Conservation (phyloP, 2,888 invertebrate species). For the Drosophila meridionalis region DNA sequence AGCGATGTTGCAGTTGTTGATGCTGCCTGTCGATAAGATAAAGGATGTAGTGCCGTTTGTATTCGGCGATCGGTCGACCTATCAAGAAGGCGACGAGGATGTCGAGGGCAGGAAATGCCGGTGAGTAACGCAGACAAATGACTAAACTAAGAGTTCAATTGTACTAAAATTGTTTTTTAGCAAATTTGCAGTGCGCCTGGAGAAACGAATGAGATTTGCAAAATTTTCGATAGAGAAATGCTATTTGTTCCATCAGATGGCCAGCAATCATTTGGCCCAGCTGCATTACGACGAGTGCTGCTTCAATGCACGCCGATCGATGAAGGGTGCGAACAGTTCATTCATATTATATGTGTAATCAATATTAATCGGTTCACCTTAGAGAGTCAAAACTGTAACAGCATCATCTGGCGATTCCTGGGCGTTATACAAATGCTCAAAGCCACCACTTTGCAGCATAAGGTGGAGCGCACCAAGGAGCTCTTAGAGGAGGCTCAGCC, state of each 20-base stretch:
- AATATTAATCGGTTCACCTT: background rate
- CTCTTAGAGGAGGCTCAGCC: constrained; percentile 49
- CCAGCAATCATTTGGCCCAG: constrained; percentile 67
- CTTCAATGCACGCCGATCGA: constrained; percentile 68
- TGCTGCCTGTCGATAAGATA: constrained; percentile 67
- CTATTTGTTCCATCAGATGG: constrained; percentile 77
- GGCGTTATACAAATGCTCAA: constrained; percentile 75
- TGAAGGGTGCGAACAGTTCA: constrained; percentile 44
- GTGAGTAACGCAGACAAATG: constrained; percentile 16
- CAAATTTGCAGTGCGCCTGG: constrained; percentile 61
- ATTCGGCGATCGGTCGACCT: constrained; percentile 82
- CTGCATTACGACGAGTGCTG: constrained; percentile 80
- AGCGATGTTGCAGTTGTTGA: constrained; percentile 58
- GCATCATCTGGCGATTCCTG: constrained; percentile 75
- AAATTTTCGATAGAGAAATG: constrained; percentile 80
- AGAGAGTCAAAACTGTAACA: constrained; percentile 71
- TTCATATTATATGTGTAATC: background rate
- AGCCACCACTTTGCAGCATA: constrained; percentile 75
- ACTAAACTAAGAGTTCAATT: background rate
- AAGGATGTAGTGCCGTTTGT: constrained; percentile 74
- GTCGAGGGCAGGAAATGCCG: constrained; percentile 24
- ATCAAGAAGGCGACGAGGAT: constrained; percentile 75
- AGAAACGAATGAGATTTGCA: constrained; percentile 78
- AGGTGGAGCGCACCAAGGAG: constrained; percentile 79
- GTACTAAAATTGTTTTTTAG: constrained; percentile 35